A percentile compares a stretch with the other conserved stretches of the same genome.
These are phyloP conservation scores for Ptilodon capucinus DNA, from an alignment of 2,888 invertebrate species.

Conservation along the genomic window DNA sequence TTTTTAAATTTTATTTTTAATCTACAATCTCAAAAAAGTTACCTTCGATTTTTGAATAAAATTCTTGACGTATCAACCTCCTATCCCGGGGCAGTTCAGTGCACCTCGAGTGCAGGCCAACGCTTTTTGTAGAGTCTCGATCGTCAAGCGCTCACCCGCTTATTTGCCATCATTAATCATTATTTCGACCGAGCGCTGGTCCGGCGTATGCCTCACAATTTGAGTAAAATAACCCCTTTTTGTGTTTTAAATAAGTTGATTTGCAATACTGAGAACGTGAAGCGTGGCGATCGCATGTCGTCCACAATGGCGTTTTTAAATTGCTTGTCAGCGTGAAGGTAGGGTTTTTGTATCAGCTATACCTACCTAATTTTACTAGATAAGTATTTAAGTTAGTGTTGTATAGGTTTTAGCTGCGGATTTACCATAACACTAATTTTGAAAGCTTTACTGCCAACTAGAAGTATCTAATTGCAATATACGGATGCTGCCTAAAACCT, in stretches of 20 bases:
- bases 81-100: conserved; percentile 53
- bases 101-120: conserved; percentile 57
- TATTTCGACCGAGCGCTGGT: conserved; percentile 72
- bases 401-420: too few species aligned
- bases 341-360: background rate
- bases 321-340: conserved; percentile 9
- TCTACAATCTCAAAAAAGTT: conserved; percentile 1
- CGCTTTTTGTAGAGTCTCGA: conserved; percentile 63
- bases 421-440: too few species aligned
- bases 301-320: conserved; percentile 47
- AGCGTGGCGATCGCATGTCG: conserved; percentile 48
- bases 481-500: too few species aligned
- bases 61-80: conserved; percentile 28
- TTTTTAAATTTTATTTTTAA: background rate
- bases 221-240: conserved; percentile 81
- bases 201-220: conserved; percentile 68
- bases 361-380: too few species aligned
- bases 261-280: conserved; percentile 49
- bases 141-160: conserved; percentile 68
- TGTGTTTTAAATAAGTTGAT: conserved; percentile 53
- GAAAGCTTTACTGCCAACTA: too few species aligned
- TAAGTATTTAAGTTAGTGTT: too few species aligned
- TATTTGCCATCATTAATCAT: conserved; percentile 83
- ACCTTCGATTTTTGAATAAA: conserved; percentile 28
- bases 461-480: conserved; percentile 21